phyloP scores from a whole-genome alignment of 2,888 invertebrate species.

The Epistrophella euchroma region DNA sequence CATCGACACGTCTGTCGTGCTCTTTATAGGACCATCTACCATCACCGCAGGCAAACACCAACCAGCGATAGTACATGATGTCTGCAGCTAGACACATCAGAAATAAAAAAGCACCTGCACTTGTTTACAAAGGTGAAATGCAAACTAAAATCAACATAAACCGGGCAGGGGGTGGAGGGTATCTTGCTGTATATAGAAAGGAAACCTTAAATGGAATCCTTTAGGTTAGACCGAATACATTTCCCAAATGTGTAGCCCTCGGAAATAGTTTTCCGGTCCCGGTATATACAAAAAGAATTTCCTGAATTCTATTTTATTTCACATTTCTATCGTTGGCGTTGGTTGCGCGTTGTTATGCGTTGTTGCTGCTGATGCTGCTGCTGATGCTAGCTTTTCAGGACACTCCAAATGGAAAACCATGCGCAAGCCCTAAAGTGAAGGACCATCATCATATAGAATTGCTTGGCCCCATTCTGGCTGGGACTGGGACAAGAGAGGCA shows the following conservation, averaged over 20 bases:
- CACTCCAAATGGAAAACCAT: constrained; percentile 48
- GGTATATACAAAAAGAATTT: constrained; percentile 53
- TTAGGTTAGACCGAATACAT: constrained; percentile 48
- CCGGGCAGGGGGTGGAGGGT: neutral
- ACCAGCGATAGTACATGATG: neutral
- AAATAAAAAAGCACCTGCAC: neutral
- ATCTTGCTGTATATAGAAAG: neutral
- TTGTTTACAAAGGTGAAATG: neutral
- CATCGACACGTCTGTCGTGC: neutral
- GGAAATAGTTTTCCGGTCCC: constrained; percentile 57
- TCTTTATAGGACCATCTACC: neutral
- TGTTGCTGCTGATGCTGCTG: neutral
- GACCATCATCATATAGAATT: neutral
- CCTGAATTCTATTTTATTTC: constrained; percentile 48
- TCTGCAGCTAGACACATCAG: constrained; percentile 10
- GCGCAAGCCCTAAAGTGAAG: constrained; percentile 6
- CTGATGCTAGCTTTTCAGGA: neutral
- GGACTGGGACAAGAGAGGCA: neutral
- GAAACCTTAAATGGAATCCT: constrained; percentile 47
- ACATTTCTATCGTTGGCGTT: neutral
- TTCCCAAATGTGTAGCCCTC: constrained; percentile 58
- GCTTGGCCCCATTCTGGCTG: neutral
- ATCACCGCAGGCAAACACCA: constrained; percentile 8
- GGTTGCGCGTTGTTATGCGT: constrained; percentile 44
- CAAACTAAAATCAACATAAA: constrained; percentile 25